Evolutionary conservation across 2,797 vertebrate species (phyloP), one percentile per base, ranked within the genome.

Genomic region (Spondyliosoma cantharus): DNA sequence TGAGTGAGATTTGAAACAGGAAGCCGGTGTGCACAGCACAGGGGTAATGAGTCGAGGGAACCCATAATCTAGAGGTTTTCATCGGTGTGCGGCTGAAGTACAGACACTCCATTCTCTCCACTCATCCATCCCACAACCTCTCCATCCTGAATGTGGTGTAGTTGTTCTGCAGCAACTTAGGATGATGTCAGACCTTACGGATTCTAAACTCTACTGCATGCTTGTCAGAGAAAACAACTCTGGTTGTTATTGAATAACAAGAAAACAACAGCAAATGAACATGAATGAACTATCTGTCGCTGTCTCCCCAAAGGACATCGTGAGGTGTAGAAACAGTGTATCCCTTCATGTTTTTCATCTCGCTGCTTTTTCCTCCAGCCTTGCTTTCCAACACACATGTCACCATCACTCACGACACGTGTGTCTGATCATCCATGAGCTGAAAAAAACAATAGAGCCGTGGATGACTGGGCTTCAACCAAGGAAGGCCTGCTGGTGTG

Each of bases 301-400:
- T 7, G 27, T 69, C 58, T 77, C 82, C 75, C 77, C 4, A 2
- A 68, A 74, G 69, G 37, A 66, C 56, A 16, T 5, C 3, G 16
- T 50, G 42, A 54, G 58, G 49, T 75, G 42, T 32, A 48, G 72
- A 82, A 86, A 89, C 89, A 82, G 50, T 76, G 80, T 79, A 82
- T 82, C 82, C 54, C 59, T 63, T 68, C 48, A 46, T 87, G 86
- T 87, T 90, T 71, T 84, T 88, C 79, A 79, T 82, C 66, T 67
- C 25, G 52, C 49, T 87, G 74, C 80, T 83, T 73, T 82, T 82
- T 86, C 61, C 76, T 59, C 53, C 53, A 32, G 58, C 27, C 65
- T 48, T 63, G 74, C 85, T 92, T 92, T 92, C 88, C 89, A 88
- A 84, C 76, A 91, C 90, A 93, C 80, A 81, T 87, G 87, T 92